Evolutionary conservation across 2,888 invertebrate species (phyloP), one percentile per base, ranked within the genome.

Genomic region (Eupelmus urozonus): DNA sequence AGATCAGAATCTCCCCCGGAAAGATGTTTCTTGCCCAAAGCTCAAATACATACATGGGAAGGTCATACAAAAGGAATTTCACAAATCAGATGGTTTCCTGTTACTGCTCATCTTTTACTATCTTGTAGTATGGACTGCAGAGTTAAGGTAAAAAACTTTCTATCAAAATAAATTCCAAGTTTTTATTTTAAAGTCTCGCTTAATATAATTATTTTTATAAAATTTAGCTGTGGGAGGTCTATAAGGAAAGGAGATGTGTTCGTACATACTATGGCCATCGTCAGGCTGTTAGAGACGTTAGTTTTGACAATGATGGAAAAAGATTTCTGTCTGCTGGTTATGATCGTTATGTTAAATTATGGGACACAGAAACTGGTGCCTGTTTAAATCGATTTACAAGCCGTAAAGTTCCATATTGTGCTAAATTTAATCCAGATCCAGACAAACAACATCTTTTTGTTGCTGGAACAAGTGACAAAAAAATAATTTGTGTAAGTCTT

Each of bases 391-490:
- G 97, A 57, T 99, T 98, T 91, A 97, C 98, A 20, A 98, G 97
- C 65, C 93, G 97, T 73, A 99, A 99, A 90, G 97, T 99, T 85
- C 97, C 99, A 0, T 99, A 98, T 90, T 99, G 99, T 90, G 96
- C 97, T 59, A 98, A 98, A 91, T 99, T 98, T 90, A 95, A 99
- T 90, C 99, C 99, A 0, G 99, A 99, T 86, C 94, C 94, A 65
- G 98, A 97, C 87, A 99, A 99, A 85, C 99, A 99, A 86, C 96
- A 99, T 90, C 92, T 99, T 27, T 99, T 99, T 91, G 97, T 99
- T 0, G 97, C 98, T 65, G 99, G 99, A 75, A 99, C 98, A 1
- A 97, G 98, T 0, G 99, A 99, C 88, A 99, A 99, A 90, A 99
- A 99, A 91, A 99, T 99, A 83, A 96, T 99, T 86, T 99, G 98